These are phyloP conservation scores for Mamestra brassicae DNA, from an alignment of 2,888 invertebrate genomes.

Conservation along the genomic window DNA sequence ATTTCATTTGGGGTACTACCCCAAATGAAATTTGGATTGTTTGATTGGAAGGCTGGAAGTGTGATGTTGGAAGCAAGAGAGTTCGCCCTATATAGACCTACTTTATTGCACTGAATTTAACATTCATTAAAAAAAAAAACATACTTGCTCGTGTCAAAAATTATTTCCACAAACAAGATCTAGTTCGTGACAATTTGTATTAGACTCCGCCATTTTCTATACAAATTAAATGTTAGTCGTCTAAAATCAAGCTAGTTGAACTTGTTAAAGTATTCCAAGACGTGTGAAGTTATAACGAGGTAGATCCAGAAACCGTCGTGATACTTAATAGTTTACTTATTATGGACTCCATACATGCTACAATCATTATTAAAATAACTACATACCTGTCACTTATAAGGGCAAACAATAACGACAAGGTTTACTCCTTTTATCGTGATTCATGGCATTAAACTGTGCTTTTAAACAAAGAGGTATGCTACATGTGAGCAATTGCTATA, in stretches of 20 bases:
- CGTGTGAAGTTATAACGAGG: slow-evolving; percentile 83
- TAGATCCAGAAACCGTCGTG: slow-evolving; percentile 71
- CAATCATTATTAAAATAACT: slow-evolving; percentile 50
- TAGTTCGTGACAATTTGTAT: slow-evolving; percentile 49
- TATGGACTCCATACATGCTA: slow-evolving; percentile 42
- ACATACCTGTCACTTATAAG: slow-evolving; percentile 49
- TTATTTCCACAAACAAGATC: slow-evolving; percentile 7
- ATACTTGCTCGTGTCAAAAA: background rate
- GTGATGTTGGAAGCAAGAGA: too few relatives aligned
- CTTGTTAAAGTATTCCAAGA: slow-evolving; percentile 79
- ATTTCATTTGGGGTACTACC: too few relatives aligned
- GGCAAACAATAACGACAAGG: slow-evolving; percentile 58
- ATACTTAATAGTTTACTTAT: slow-evolving; percentile 72
- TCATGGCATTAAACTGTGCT: slow-evolving; percentile 39
- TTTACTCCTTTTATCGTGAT: slow-evolving; percentile 53
- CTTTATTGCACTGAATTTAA: too few relatives aligned
- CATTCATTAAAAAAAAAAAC: background rate
- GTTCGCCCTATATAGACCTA: too few relatives aligned
- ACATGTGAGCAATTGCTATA: background rate
- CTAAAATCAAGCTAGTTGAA: slow-evolving; percentile 75
- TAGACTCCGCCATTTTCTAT: slow-evolving; percentile 61
- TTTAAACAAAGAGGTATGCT: slow-evolving; percentile 48
- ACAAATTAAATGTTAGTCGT: slow-evolving; percentile 73
- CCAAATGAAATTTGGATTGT: background rate
- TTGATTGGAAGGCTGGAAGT: background rate